Conservation (phyloP, 2,113 vertebrate species). For the Sciurus niger region DNA sequence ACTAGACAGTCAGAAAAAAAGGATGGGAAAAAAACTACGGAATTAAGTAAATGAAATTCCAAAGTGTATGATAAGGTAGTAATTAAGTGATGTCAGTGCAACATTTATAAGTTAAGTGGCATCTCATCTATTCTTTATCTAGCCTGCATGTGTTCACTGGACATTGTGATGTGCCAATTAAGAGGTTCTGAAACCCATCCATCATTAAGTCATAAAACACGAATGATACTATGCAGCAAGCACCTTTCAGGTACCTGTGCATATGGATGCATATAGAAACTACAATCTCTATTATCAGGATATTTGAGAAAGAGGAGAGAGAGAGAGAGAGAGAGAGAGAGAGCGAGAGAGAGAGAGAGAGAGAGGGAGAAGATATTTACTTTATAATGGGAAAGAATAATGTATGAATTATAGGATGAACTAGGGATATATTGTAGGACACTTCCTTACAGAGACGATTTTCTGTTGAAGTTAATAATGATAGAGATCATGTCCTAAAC, state of each 20-base stretch:
- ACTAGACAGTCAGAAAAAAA: not conserved
- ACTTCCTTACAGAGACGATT: not conserved
- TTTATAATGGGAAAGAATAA: not conserved
- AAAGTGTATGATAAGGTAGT: not conserved
- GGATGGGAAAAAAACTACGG: not conserved
- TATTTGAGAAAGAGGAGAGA: not conserved
- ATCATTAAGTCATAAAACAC: constrained; percentile 34
- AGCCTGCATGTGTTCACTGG: not conserved
- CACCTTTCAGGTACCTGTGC: not conserved
- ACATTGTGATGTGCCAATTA: constrained; percentile 49
- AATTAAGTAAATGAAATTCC: constrained; percentile 51
- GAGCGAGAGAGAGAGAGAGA: not conserved
- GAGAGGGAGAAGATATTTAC: not conserved
- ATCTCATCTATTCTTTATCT: not conserved
- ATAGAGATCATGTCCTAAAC: not conserved
- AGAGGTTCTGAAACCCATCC: not conserved
- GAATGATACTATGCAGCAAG: not conserved
- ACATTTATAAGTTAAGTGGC: not conserved
- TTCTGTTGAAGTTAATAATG: not conserved
- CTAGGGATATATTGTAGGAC: not conserved
- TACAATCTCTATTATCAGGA: not conserved
- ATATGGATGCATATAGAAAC: not conserved
- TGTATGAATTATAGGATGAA: not conserved
- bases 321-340: not conserved
- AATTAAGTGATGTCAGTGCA: not conserved